phyloP scores from a whole-genome alignment of 2,113 vertebrate genomes.

The Strix aluco region DNA sequence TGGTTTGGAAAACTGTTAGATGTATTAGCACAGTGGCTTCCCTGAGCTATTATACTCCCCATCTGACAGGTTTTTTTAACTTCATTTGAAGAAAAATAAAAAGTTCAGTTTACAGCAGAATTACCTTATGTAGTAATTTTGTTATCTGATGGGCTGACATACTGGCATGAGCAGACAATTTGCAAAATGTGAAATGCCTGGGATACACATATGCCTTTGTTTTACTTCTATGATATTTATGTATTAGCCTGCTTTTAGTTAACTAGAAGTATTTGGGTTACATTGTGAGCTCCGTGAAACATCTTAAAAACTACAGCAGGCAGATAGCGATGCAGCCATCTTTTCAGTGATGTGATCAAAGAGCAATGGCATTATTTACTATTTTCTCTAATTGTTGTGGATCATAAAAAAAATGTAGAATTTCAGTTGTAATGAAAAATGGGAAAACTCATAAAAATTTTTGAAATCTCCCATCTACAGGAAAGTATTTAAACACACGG shows the following conservation, averaged over 20 bases:
- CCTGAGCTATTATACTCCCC: background rate
- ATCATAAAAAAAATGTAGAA: background rate
- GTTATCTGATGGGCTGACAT: background rate
- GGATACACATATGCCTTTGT: background rate
- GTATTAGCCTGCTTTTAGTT: background rate
- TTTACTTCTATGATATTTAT: background rate
- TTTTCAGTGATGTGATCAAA: background rate
- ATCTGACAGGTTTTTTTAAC: background rate
- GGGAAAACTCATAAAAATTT: background rate
- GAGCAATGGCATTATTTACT: background rate
- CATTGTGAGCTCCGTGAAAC: background rate
- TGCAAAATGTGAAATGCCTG: background rate
- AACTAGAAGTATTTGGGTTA: background rate
- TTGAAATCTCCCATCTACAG: background rate
- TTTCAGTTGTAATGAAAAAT: background rate
- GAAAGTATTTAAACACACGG: background rate
- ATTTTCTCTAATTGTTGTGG: background rate
- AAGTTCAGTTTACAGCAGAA: background rate
- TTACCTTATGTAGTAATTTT: background rate
- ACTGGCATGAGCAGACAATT: background rate
- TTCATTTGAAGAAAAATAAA: background rate
- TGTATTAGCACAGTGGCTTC: background rate
- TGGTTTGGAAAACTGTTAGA: background rate
- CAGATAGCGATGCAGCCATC: background rate
- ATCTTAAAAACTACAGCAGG: background rate